phyloP scores from a whole-genome alignment of 2,113 vertebrate species.

The Neolamprologus sp. region DNA sequence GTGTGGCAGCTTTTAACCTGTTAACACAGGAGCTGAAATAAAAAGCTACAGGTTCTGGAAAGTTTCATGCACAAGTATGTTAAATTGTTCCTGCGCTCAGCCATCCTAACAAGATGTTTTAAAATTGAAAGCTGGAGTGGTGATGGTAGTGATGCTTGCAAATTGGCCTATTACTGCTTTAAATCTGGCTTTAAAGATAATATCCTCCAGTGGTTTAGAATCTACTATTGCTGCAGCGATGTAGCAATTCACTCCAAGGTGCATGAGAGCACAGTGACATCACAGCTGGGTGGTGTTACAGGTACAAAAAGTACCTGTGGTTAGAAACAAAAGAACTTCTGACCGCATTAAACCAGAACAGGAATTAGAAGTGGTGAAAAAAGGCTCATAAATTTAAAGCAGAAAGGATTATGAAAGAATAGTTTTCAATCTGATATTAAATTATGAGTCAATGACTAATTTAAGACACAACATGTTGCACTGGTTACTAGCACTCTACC shows the following conservation, averaged over 20 bases:
- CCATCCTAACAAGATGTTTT: neutral
- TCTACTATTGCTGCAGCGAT: neutral
- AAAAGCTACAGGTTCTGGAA: neutral
- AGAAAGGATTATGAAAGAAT: neutral
- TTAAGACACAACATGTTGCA: fast-evolving
- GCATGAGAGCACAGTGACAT: neutral
- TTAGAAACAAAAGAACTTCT: neutral
- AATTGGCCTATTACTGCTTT: neutral
- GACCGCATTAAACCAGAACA: neutral
- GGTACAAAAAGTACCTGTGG: neutral
- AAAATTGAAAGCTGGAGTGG: neutral
- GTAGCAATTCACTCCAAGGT: neutral
- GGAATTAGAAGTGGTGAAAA: neutral
- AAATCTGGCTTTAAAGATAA: neutral
- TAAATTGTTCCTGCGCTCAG: neutral
- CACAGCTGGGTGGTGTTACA: neutral
- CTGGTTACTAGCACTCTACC: neutral
- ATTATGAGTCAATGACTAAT: neutral
- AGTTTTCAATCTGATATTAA: neutral
- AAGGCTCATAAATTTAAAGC: neutral
- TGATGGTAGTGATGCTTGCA: neutral
- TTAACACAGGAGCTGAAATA: neutral
- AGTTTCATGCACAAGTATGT: neutral
- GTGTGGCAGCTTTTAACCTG: neutral
- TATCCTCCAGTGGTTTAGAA: neutral